Base-by-base conservation (phyloP, 2,113 vertebrate species). In the Sceloporus tristichus region DNA sequence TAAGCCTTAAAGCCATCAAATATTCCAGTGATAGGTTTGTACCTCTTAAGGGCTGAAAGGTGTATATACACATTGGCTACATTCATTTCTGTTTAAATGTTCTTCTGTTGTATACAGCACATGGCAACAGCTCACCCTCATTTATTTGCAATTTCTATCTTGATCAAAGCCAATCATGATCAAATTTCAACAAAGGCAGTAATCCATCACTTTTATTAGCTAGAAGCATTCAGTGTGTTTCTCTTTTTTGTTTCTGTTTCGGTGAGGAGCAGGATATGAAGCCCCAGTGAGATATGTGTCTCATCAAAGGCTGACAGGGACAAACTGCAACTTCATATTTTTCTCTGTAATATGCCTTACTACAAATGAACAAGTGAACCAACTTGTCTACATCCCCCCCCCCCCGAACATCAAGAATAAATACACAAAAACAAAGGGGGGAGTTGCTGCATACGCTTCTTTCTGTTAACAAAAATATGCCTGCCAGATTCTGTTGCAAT, bases 271-370 rank as follows among this genome's bases (percentile, higher is more conserved):
- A 13, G 6, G 54, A 38, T 65, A 3, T 16, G 66, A 93, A 85
- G 81, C 4, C 27, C 23, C 27, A 2, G 11, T 76, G 18, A 85
- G 2, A 2, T 48, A 16, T n/a, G 13, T 53, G 85, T 56, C 29
- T 25, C 0, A 0, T 80, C 21, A 53, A 34, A 84, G n/a, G 85
- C 48, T 23, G 23, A 1, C 0, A 0, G 34, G 18, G 66, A 34
- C 9, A 82, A 93, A 79, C 1, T 34, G 1, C 1, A 56, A 42
- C 19, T 70, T 90, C 38, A 38, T 7, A 25, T 7, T 1, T 79
- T 29, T 18, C 9, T 6, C 62, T 48, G 0, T 40, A 84, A 66
- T 2, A 9, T 54, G 0, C 4, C 48, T 0, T 8, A 0, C 74
- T 23, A 21, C 42, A 19, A 84, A 81, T n/a, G 83, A 48, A 13